These are phyloP conservation scores for Datnioides undecimradiatus DNA, from an alignment of 2,113 vertebrate species.

Conservation along the genomic window DNA sequence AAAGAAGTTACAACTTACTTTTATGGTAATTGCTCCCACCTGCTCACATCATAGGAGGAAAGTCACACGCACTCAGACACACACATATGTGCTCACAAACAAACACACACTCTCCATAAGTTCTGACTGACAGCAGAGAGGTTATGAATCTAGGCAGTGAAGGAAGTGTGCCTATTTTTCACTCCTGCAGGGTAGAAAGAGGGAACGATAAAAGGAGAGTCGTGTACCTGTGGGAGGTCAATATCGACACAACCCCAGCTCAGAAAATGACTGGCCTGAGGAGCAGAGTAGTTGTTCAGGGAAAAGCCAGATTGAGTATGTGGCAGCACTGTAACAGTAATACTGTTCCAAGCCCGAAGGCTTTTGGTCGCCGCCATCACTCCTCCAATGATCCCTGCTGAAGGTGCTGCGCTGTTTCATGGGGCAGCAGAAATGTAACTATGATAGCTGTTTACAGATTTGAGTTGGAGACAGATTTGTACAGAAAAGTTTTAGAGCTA, in stretches of 20 bases:
- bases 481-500: slow-evolving; percentile 39
- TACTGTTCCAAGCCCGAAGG: slow-evolving; percentile 65
- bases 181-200: slow-evolving; percentile 51
- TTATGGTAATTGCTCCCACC: slow-evolving; percentile 5
- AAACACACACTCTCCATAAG: slow-evolving; percentile 11
- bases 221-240: slow-evolving; percentile 73
- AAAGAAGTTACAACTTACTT: background rate
- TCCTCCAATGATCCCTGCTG: slow-evolving; percentile 53
- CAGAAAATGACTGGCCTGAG: slow-evolving; percentile 75
- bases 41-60: background rate
- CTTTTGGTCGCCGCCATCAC: slow-evolving; percentile 52
- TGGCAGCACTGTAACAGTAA: slow-evolving; percentile 65
- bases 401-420: slow-evolving; percentile 54
- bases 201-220: slow-evolving; percentile 64
- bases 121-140: slow-evolving; percentile 54
- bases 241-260: slow-evolving; percentile 70
- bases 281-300: slow-evolving; percentile 63
- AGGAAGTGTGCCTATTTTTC: slow-evolving; percentile 39
- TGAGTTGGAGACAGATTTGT: background rate
- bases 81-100: background rate
- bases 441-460: slow-evolving; percentile 32
- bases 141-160: slow-evolving; percentile 49
- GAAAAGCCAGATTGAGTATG: slow-evolving; percentile 71
- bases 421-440: slow-evolving; percentile 46
- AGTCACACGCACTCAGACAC: background rate